Evolutionary conservation across 1,140 invertebrate genomes (phyloP).

Genomic region (Cheumatopsyche charites): DNA sequence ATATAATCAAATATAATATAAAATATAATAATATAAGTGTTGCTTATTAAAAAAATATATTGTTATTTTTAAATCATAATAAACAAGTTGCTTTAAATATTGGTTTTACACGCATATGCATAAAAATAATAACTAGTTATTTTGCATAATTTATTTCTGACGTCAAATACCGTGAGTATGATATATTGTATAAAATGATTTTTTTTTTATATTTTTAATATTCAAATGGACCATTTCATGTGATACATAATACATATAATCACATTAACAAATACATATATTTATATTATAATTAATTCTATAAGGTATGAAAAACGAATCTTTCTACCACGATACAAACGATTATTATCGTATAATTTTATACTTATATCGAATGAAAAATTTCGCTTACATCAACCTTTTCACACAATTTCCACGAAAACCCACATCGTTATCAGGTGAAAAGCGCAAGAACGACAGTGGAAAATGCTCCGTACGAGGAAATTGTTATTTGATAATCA

Average conservation of each 20-base stretch:
- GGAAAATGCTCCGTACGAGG: conserved; percentile 12
- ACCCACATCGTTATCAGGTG: too few relatives aligned
- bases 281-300: too few relatives aligned
- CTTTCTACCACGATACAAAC: too few relatives aligned
- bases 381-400: too few relatives aligned
- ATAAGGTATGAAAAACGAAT: too few relatives aligned
- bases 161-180: conserved; percentile 4
- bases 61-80: conserved; percentile 2
- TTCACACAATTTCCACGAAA: too few relatives aligned
- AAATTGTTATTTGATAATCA: conserved; percentile 25
- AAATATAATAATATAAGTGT: conserved; percentile 22
- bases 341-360: too few relatives aligned
- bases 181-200: not conserved
- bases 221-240: conserved; percentile 2
- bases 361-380: too few relatives aligned
- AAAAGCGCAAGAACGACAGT: too few relatives aligned
- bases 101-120: not conserved
- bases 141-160: not conserved
- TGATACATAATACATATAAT: not conserved
- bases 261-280: too few relatives aligned
- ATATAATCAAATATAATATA: conserved; percentile 6
- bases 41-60: conserved; percentile 15
- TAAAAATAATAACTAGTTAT: too few relatives aligned
- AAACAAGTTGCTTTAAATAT: not conserved
- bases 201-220: not conserved